Evolutionary conservation across 2,888 invertebrate genomes (phyloP), one percentile per base, ranked within the genome.

Genomic region (Sesamia inferens): DNA sequence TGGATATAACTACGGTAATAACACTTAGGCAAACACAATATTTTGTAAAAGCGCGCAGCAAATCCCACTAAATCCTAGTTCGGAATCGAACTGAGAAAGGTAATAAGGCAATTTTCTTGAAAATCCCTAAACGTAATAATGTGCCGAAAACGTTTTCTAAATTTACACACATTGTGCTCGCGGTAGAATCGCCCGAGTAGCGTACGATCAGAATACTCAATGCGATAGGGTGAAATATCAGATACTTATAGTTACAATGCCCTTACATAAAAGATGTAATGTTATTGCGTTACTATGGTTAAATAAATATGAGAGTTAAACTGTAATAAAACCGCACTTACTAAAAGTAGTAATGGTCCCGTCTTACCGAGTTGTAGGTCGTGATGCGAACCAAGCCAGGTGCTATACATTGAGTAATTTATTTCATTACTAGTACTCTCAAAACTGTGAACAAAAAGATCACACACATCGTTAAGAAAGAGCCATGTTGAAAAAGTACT

Each of bases 41-140:
- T 91, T 90, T 90, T 86, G 88, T 88, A 87, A 89, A 84, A 87
- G 83, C 87, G 86, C 84, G 89, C 82, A 79, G 86, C 85, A 93
- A 94, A 94, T 94, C 94, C 95, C 85, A 86, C 89, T 90, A 93
- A 94, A 94, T 92, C 95, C 94, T 86, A 89, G 91, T 92, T 92
- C 88, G 85, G 91, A 93, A 93, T 94, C 90, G 93, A 93, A 94
- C 91, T 95, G 93, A 93, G 94, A 94, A 93, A 94, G 93, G 94
- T 95, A 94, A 95, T 95, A 95, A 95, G 95, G 95, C 95, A 95
- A 95, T 95, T 95, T 95, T 94, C 94, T 94, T 93, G 92, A 95
- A 95, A 95, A 95, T 95, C 95, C 95, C 94, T 93, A 93, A 93
- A 95, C 92, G 95, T 95, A 95, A 95, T 95, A 95, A 95, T 95